Percentiles rank a stretch among this genome's conserved stretches.
Conservation (phyloP, 2,113 vertebrate genomes). For the Herpetotheres cachinnans region DNA sequence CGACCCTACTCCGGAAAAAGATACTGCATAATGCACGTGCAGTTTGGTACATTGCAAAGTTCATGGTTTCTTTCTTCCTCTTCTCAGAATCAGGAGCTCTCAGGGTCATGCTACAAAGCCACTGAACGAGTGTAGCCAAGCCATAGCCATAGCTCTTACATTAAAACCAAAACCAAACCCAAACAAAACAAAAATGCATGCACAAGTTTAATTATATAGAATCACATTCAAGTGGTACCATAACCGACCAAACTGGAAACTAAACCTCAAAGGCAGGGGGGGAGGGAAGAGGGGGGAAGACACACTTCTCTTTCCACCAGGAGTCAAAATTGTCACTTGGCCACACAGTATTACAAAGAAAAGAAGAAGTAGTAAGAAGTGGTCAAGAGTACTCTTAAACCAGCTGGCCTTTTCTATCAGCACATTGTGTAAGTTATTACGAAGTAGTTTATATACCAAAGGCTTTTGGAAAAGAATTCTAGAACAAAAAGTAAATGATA, state of each 20-base stretch:
- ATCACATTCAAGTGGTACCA: not conserved
- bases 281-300: too few relatives aligned
- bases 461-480: not conserved
- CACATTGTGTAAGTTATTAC: not conserved
- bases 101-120: not conserved
- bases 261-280: not conserved
- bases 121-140: not conserved
- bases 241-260: not conserved
- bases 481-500: not conserved
- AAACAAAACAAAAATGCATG: not conserved
- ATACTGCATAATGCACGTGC: rapidly evolving
- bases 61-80: not conserved
- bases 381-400: not conserved
- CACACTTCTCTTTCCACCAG: not conserved
- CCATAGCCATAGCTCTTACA: not conserved
- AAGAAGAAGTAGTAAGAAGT: not conserved
- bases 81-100: not conserved
- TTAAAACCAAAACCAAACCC: not conserved
- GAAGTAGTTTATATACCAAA: not conserved
- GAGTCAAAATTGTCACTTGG: not conserved
- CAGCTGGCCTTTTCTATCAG: not conserved
- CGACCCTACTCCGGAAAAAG: not conserved
- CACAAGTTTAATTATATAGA: not conserved
- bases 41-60: not conserved
- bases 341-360: not conserved